A percentile compares a stretch with the other conserved stretches of the same genome.
Conservation (phyloP, 2,888 invertebrate genomes). For the Pristionchus maxplancki region DNA sequence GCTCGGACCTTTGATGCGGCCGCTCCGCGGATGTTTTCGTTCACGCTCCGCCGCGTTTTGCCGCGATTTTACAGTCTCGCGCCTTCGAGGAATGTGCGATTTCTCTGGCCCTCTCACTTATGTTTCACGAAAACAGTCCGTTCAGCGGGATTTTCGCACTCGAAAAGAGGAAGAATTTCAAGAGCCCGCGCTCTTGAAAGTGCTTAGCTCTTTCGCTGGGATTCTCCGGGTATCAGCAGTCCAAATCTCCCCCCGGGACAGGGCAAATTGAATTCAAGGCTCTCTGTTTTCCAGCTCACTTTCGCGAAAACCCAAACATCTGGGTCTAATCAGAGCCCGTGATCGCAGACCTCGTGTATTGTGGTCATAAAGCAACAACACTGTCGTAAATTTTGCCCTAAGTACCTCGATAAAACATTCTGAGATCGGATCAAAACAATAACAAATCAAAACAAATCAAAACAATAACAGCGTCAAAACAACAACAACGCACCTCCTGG, state of each 20-base stretch:
- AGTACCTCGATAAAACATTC: not conserved
- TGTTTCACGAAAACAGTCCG: not conserved
- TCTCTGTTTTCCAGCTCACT: not conserved
- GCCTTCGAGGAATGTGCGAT: not conserved
- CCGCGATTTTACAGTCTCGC: not conserved
- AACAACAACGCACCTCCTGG: constrained; percentile 56
- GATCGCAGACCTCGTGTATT: not conserved
- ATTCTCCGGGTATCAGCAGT: constrained; percentile 4
- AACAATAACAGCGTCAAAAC: not conserved
- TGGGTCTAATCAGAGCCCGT: not conserved
- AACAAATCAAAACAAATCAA: not conserved
- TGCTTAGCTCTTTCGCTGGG: not conserved
- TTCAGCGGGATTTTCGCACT: not conserved
- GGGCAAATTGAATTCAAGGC: not conserved
- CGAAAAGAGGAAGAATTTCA: not conserved
- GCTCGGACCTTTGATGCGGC: not conserved
- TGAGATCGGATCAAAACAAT: not conserved
- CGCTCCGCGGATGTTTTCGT: not conserved
- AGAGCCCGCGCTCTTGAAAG: not conserved
- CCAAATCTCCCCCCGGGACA: not conserved
- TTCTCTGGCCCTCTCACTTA: not conserved
- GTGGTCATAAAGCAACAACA: not conserved
- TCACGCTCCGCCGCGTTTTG: not conserved
- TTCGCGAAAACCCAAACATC: not conserved
- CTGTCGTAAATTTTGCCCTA: not conserved